Percentiles rank a stretch among this genome's conserved stretches.
Conservation (phyloP, 2,888 invertebrate genomes). For the Helleia helle region DNA sequence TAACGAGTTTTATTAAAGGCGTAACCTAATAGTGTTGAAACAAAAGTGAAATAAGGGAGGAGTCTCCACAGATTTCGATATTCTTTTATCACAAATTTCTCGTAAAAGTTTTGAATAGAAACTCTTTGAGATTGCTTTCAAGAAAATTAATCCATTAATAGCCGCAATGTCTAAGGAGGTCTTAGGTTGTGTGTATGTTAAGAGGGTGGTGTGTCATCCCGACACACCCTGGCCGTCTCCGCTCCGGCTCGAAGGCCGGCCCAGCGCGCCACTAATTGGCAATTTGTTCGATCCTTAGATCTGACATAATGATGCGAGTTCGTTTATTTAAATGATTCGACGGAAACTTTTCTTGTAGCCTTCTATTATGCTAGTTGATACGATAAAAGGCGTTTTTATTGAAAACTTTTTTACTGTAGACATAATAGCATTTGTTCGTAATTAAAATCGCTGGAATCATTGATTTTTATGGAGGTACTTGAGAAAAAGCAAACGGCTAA, state of each 20-base stretch:
- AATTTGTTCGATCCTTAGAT: conserved; percentile 73
- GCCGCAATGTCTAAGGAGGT: conserved; percentile 24
- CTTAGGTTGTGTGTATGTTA: conserved; percentile 17
- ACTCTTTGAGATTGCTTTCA: conserved; percentile 70
- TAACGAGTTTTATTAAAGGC: neutral
- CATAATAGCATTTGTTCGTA: no score
- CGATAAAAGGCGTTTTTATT: conserved; percentile 27
- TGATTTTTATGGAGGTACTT: no score
- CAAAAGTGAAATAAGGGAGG: neutral
- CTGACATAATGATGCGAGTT: conserved; percentile 70
- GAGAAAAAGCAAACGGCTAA: no score
- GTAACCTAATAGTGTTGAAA: neutral
- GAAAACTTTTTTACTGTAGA: conserved; percentile 13
- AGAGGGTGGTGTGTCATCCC: conserved; percentile 16
- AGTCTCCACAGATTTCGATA: conserved; percentile 37
- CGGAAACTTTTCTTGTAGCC: conserved; percentile 50
- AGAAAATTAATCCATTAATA: conserved; percentile 71
- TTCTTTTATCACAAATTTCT: conserved; percentile 58
- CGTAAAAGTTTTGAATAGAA: conserved; percentile 69
- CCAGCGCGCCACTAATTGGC: conserved; percentile 61
- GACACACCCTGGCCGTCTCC: conserved; percentile 28
- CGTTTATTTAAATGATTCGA: conserved; percentile 73
- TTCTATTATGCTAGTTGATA: conserved; percentile 16
- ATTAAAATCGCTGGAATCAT: no score
- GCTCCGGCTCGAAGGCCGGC: conserved; percentile 36